Conservation (phyloP, 2,797 vertebrate genomes). For the Phoeniculus purpureus region DNA sequence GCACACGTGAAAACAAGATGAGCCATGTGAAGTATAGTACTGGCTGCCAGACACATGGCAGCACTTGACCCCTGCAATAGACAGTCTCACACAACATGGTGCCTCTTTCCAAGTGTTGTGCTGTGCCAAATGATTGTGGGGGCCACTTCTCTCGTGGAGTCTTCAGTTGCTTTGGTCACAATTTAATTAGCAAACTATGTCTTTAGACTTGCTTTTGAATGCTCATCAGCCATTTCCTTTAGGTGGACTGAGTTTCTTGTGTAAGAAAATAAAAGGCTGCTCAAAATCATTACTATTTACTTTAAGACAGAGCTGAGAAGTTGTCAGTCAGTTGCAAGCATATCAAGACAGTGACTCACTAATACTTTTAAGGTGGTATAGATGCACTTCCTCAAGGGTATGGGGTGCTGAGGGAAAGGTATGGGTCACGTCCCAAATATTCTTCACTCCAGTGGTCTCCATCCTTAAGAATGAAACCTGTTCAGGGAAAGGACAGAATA, state of each 20-base stretch:
- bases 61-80: not conserved
- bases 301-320: not conserved
- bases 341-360: not conserved
- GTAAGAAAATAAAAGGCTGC: not conserved
- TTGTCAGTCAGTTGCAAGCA: not conserved
- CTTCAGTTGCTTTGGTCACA: not conserved
- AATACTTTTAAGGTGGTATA: not conserved
- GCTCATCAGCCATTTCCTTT: rapidly evolving
- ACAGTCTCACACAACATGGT: not conserved
- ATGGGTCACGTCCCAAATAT: not conserved
- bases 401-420: not conserved
- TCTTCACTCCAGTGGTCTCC: not conserved
- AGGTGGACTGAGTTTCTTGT: not conserved
- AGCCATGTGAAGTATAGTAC: not conserved
- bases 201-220: not conserved
- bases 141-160: not conserved
- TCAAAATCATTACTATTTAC: not conserved
- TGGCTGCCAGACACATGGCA: rapidly evolving
- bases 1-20: not conserved
- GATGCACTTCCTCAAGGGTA: not conserved
- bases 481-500: not conserved
- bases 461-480: not conserved
- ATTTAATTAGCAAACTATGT: not conserved
- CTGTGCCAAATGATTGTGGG: not conserved
- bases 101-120: not conserved